phyloP scores from a whole-genome alignment of 2,113 vertebrate species.

The Calidris pugnax region DNA sequence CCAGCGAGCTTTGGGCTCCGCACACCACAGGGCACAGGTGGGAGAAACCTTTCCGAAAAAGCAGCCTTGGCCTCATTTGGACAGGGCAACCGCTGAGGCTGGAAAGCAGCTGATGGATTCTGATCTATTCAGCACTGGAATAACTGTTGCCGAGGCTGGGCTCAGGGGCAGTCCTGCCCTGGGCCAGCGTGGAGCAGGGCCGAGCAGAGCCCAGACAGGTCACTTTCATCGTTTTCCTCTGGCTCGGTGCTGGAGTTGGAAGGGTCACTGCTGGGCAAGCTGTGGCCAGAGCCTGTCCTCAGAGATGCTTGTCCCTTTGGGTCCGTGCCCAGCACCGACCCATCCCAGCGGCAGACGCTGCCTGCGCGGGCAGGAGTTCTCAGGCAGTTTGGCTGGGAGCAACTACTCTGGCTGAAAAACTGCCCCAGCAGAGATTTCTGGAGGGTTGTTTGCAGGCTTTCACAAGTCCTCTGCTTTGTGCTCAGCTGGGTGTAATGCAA shows the following conservation, averaged over 20 bases:
- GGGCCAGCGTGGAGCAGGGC: not conserved
- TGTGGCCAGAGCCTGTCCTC: conserved; percentile 61
- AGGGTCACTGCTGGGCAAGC: conserved; percentile 36
- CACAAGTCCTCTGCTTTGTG: conserved; percentile 70
- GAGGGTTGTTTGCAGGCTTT: conserved; percentile 72
- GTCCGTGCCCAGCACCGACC: not conserved
- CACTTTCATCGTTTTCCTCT: conserved; percentile 84
- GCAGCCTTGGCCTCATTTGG: not conserved
- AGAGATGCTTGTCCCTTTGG: conserved; percentile 37
- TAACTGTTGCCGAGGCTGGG: not conserved
- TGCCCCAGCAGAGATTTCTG: conserved; percentile 77
- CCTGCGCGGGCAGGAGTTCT: not conserved
- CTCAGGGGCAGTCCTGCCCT: not conserved
- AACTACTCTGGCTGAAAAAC: conserved; percentile 54
- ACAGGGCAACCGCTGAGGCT: accelerated
- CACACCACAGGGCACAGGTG: accelerated
- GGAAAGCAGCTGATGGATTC: not conserved
- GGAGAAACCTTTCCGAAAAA: not conserved
- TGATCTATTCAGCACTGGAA: not conserved
- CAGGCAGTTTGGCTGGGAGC: not conserved
- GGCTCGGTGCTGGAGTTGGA: conserved; percentile 75
- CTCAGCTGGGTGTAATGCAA: conserved; percentile 75
- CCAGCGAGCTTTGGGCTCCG: not conserved
- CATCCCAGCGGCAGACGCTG: not conserved
- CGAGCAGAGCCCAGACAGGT: conserved; percentile 45